These are phyloP conservation scores for Oenanthe melanoleuca DNA, from an alignment of 2,113 vertebrate species.

Conservation along the genomic window DNA sequence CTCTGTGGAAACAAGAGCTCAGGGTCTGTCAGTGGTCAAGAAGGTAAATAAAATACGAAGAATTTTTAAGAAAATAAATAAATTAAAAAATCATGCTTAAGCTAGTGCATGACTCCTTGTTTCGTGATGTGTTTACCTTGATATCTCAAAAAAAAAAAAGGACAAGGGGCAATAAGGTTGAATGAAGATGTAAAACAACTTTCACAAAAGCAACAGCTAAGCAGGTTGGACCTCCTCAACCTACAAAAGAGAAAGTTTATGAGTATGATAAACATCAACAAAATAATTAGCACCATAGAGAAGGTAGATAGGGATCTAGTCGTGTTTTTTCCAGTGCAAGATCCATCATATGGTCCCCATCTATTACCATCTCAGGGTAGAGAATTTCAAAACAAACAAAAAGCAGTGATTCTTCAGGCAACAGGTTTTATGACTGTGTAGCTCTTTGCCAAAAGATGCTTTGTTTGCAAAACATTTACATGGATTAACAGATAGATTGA, in stretches of 20 bases:
- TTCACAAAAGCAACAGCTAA: not conserved
- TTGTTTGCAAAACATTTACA: not conserved
- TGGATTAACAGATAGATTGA: not conserved
- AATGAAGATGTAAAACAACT: not conserved
- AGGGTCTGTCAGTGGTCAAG: not conserved
- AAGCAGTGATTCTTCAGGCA: not conserved
- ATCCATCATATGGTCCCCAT: not conserved
- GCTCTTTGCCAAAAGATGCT: not conserved
- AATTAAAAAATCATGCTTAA: not conserved
- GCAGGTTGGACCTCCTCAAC: not conserved
- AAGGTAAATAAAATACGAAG: not conserved
- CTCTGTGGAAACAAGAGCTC: not conserved
- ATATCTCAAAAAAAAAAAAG: not conserved
- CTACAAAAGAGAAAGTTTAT: not conserved
- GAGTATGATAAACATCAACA: not conserved
- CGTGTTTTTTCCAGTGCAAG: not conserved
- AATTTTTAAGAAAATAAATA: not conserved
- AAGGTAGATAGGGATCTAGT: not conserved
- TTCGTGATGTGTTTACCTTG: not conserved
- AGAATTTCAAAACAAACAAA: constrained; percentile 6
- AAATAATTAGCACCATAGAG: not conserved
- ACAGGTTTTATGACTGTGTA: not conserved
- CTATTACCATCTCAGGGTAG: not conserved
- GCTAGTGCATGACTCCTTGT: not conserved
- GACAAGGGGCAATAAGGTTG: not conserved